Base-by-base conservation (phyloP, 2,113 vertebrate genomes). In the Sisor rabdophorus region DNA sequence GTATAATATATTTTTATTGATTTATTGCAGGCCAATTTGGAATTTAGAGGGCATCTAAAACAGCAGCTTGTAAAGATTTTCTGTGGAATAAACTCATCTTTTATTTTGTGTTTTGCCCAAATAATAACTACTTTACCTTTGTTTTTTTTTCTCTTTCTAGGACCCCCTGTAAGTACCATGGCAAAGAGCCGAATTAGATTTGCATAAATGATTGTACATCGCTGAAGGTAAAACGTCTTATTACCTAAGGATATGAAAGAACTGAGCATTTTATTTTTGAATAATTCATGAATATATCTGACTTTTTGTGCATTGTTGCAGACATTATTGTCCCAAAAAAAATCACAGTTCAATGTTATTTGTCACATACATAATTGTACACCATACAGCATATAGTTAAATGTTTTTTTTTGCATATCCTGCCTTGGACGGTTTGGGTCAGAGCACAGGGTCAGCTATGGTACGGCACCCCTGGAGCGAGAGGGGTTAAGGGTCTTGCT, bases 91-190 rank as follows among this genome's bases (percentile, higher is more conserved):
- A 83, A 77, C 64, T 64, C 48, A 58, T 52, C n/a, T 69, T 44
- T 71, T 40, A 61, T 32, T 67, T 80, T 71, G 32, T 64, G 40
- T 65, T 65, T 67, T 50, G 10, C 30, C 36, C 56, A 30, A 61
- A 71, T 75, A 36, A 48, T 78, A 50, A 82, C 54, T 50, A 0
- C 15, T 61, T 50, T 77, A 56, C 22, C 47, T 60, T 40, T 71
- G 13, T 67, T 72, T 47, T 78, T 70, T 77, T 67, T 63, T 71
- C 81, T 80, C 81, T 82, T 65, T n/a, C 11, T 87, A 99, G 97
- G 97, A 92, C 94, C 94, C 92, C 94, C 96, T 93, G 97, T 99
- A 97, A 99, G 96, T 99, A 99, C 83, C 81, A 81, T 86, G 79
- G 60, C 82, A 81, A 83, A 82, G 85, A 79, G 75, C 78, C 79